Conservation (phyloP, 2,113 vertebrate species). For the Channa maculata region DNA sequence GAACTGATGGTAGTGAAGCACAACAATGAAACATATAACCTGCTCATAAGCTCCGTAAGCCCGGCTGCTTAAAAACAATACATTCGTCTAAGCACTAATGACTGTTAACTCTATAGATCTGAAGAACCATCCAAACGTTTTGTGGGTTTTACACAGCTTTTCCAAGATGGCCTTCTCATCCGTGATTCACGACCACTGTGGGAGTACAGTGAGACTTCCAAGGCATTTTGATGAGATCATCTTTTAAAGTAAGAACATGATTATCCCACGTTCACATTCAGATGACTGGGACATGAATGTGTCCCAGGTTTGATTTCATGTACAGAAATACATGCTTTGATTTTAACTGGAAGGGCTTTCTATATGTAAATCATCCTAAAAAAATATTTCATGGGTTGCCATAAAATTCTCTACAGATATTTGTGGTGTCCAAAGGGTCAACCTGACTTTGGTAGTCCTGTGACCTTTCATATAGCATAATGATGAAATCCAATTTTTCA, state of each 20-base stretch:
- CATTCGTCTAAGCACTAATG: constrained; percentile 60
- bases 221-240: constrained; percentile 38
- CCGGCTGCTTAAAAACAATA: constrained; percentile 82
- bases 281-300: background rate
- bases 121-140: constrained; percentile 31
- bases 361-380: no score
- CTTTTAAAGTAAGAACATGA: constrained; percentile 10
- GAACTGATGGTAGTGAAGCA: constrained; percentile 42
- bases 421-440: background rate
- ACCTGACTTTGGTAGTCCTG: background rate
- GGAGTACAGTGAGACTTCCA: constrained; percentile 37
- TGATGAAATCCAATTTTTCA: no score
- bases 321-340: background rate
- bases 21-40: constrained; percentile 55
- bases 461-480: background rate
- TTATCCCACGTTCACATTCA: constrained; percentile 7
- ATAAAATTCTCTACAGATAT: background rate
- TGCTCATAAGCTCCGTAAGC: constrained; percentile 61
- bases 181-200: constrained; percentile 58
- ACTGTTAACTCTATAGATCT: constrained; percentile 64
- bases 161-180: constrained; percentile 29
- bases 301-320: background rate
- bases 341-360: no score
- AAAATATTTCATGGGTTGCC: background rate
- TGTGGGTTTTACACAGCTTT: constrained; percentile 17